Evolutionary conservation across 2,888 invertebrate species (phyloP).

Genomic region (Oithona nana): DNA sequence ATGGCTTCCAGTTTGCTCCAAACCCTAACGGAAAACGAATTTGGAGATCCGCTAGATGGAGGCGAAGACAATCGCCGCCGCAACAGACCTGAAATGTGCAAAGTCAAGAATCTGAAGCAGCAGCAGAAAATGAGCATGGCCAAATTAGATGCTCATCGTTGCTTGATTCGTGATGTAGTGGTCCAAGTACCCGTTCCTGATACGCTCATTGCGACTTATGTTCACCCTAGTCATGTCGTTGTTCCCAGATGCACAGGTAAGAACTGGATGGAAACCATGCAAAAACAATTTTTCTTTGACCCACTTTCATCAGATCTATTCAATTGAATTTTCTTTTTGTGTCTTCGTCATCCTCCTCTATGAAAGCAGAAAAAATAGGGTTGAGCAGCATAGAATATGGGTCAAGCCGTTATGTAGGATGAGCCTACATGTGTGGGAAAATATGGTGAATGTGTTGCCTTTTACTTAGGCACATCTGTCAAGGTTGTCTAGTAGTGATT

Average conservation of each 20-base stretch:
- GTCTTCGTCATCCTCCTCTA: no score
- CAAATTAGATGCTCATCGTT: slow-evolving; percentile 7
- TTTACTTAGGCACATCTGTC: background rate
- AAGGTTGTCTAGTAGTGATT: no score
- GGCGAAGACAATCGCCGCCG: background rate
- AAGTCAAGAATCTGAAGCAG: slow-evolving; percentile 10
- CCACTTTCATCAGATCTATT: no score
- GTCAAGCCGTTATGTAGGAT: no score
- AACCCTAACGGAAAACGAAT: background rate
- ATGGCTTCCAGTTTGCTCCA: background rate
- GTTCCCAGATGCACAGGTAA: slow-evolving; percentile 17
- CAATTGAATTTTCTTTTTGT: no score
- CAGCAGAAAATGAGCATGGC: slow-evolving; percentile 6
- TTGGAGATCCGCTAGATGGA: background rate
- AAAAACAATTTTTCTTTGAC: no score
- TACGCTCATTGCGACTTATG: slow-evolving; percentile 1
- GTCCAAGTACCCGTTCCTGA: slow-evolving; percentile 10
- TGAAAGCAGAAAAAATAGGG: no score
- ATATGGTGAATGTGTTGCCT: background rate
- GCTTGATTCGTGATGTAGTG: slow-evolving; percentile 8
- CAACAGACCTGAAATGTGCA: background rate
- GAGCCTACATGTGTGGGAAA: background rate
- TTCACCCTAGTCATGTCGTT: slow-evolving; percentile 9
- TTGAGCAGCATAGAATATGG: no score
- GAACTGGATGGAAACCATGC: no score